A percentile compares a stretch with the other conserved stretches of the same genome.
These are phyloP conservation scores for Dolichopus griseipennis DNA, from an alignment of 2,888 invertebrate species.

Conservation along the genomic window DNA sequence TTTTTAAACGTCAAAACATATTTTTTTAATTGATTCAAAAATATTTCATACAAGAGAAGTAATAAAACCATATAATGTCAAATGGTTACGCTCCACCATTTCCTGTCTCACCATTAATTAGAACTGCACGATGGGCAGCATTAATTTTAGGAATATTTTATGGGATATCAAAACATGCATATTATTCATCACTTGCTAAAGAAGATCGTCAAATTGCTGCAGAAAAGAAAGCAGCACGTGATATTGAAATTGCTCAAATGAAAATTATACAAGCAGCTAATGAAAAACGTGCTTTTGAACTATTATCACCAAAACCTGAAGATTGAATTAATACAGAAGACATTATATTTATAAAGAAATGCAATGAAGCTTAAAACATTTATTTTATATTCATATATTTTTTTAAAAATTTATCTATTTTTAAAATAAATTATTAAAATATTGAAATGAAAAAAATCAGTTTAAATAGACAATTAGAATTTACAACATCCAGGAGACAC, in stretches of 20 bases:
- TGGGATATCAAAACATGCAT: background rate
- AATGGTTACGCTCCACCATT: background rate
- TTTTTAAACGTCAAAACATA: no score
- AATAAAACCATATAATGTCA: background rate
- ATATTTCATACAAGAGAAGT: no score
- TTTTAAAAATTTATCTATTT: no score
- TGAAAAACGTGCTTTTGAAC: background rate
- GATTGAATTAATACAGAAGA: no score
- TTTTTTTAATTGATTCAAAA: no score
- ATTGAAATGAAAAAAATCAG: no score
- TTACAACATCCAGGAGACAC: no score
- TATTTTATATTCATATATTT: no score
- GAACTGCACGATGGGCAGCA: background rate
- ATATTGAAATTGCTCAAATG: background rate
- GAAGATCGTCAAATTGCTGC: background rate
- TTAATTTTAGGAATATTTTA: background rate
- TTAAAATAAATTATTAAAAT: no score
- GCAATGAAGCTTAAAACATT: no score
- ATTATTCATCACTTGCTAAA: background rate
- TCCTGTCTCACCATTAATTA: background rate
- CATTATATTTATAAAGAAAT: no score
- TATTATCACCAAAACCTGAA: background rate
- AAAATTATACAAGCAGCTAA: background rate
- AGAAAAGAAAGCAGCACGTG: background rate
- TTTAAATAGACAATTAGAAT: no score